Percentiles rank a stretch among this genome's conserved stretches.
These are phyloP conservation scores for Urocyon cinereoargenteus DNA, from an alignment of 2,797 vertebrate species.

Conservation along the genomic window DNA sequence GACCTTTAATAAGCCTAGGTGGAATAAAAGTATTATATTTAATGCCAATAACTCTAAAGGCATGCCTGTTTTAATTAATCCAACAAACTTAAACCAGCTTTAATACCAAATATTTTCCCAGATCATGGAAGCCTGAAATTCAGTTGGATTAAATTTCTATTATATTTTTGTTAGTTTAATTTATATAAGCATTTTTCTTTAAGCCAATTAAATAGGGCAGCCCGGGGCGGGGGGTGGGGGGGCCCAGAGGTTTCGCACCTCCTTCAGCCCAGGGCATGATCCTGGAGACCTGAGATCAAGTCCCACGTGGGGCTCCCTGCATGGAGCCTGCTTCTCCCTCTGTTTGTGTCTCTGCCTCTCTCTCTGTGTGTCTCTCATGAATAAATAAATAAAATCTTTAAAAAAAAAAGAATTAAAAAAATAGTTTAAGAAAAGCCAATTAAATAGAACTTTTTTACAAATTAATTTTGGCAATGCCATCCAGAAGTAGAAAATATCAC, in stretches of 20 bases:
- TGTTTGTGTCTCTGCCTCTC: no score
- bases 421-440: background rate
- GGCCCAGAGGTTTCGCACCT: no score
- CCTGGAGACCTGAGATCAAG: no score
- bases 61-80: background rate
- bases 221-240: fast-evolving
- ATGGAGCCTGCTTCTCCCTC: no score
- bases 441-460: background rate
- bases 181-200: background rate
- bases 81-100: background rate
- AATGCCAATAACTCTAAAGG: background rate
- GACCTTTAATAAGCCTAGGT: background rate
- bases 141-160: background rate
- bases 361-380: no score
- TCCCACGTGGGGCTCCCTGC: no score
- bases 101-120: background rate
- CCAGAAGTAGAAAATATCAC: background rate
- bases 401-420: no score
- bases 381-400: no score
- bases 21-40: background rate
- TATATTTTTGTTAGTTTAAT: background rate
- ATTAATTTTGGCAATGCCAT: background rate
- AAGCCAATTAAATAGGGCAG: background rate
- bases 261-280: no score
- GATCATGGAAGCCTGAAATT: background rate